phyloP scores from a whole-genome alignment of 2,113 vertebrate genomes.

The Muscicapa adusta region DNA sequence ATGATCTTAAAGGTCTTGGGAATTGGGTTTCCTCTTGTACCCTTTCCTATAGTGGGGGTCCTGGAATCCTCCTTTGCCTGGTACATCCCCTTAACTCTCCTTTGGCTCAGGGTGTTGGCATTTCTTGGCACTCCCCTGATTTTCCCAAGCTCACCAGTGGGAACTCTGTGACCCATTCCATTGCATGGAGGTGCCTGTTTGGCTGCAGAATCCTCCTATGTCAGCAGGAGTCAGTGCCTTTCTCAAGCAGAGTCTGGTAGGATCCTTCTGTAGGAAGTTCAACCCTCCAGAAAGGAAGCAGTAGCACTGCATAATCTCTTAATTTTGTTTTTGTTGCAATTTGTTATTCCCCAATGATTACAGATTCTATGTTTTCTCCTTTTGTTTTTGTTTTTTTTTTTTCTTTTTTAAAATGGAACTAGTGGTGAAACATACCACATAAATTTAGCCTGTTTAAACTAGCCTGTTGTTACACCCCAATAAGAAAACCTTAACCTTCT shows the following conservation, averaged over 20 bases:
- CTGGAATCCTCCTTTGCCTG: background rate
- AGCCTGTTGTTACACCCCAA: background rate
- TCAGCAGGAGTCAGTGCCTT: background rate
- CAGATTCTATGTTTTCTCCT: background rate
- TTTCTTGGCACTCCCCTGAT: background rate
- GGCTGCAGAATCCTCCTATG: background rate
- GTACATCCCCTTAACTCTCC: background rate
- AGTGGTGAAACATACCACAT: background rate
- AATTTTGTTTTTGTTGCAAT: background rate
- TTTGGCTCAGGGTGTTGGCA: accelerated
- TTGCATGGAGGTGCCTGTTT: background rate
- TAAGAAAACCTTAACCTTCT: background rate
- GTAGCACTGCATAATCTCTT: background rate
- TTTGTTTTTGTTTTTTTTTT: no score
- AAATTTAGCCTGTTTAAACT: background rate
- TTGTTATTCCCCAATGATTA: background rate
- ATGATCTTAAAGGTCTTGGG: background rate
- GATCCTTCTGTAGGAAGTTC: background rate
- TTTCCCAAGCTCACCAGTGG: background rate
- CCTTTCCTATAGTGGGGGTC: accelerated
- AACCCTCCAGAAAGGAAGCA: background rate
- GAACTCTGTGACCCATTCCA: background rate
- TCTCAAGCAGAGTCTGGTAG: background rate
- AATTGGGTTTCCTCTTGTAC: background rate
- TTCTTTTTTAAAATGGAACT: background rate